phyloP scores from a whole-genome alignment of 2,797 vertebrate genomes.

The Otus scops region DNA sequence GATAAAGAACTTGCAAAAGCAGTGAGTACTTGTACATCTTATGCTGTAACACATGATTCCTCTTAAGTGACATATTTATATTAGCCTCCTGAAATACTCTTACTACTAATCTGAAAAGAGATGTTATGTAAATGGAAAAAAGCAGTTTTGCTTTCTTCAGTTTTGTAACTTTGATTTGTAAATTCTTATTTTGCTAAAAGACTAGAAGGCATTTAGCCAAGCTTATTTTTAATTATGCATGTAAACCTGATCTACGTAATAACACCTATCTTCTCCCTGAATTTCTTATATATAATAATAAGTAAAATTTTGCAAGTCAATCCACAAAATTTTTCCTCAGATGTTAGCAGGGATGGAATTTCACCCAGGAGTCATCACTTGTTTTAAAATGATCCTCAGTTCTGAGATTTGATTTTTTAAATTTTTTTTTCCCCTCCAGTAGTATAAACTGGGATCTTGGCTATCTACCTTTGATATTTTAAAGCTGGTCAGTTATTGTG shows the following conservation, averaged over 20 bases:
- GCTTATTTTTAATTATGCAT: not conserved
- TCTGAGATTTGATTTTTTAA: not conserved
- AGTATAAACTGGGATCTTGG: not conserved
- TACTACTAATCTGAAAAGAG: not conserved
- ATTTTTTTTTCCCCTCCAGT: accelerated
- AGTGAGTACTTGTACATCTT: not conserved
- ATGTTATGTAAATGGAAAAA: not conserved
- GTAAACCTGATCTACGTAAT: not conserved
- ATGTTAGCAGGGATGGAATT: not conserved
- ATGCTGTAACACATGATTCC: not conserved
- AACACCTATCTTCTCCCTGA: not conserved
- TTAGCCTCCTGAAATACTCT: not conserved
- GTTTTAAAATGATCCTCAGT: not conserved
- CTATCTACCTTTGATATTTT: not conserved
- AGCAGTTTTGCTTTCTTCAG: not conserved
- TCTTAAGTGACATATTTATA: not conserved
- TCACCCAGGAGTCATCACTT: not conserved
- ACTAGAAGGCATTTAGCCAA: not conserved
- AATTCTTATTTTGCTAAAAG: not conserved
- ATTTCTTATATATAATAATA: not conserved
- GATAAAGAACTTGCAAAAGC: not conserved
- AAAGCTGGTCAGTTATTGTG: not conserved
- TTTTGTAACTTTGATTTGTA: not conserved
- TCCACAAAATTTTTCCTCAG: not conserved
- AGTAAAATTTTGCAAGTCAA: not conserved